Conservation (phyloP, 1,140 invertebrate species). For the Cotesia glomerata region DNA sequence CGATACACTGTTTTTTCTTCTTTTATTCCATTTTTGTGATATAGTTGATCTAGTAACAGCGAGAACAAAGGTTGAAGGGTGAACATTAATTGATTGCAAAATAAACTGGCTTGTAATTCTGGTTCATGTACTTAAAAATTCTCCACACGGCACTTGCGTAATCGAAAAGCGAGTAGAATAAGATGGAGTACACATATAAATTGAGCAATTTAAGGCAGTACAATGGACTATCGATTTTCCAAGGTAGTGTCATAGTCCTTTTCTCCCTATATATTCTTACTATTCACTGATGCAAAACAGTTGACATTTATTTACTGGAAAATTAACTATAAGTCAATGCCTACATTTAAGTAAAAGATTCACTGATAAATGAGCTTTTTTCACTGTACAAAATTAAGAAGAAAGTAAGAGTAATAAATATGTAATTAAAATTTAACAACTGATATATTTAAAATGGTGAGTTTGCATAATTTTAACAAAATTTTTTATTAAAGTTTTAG, state of each 20-base stretch:
- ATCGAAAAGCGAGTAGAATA: conserved; percentile 33
- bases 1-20: no score
- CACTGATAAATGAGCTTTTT: background rate
- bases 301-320: conserved; percentile 51
- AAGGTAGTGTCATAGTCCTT: conserved; percentile 11
- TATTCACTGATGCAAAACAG: conserved; percentile 3
- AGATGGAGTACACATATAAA: conserved; percentile 48
- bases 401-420: no score
- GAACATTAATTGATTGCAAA: background rate
- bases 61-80: background rate
- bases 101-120: background rate
- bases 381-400: no score
- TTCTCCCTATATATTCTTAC: conserved; percentile 7
- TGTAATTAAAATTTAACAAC: no score
- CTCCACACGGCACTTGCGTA: conserved; percentile 5
- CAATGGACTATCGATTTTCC: conserved; percentile 56
- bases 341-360: conserved; percentile 17
- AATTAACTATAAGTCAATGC: conserved; percentile 46
- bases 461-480: no score
- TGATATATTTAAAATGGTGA: no score
- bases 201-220: conserved; percentile 49
- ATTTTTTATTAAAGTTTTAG: no score
- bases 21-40: no score
- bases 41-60: no score
- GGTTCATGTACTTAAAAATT: conserved; percentile 17